These are phyloP conservation scores for Acrocephalus kingi DNA, from an alignment of 2,113 vertebrate species.

Conservation along the genomic window DNA sequence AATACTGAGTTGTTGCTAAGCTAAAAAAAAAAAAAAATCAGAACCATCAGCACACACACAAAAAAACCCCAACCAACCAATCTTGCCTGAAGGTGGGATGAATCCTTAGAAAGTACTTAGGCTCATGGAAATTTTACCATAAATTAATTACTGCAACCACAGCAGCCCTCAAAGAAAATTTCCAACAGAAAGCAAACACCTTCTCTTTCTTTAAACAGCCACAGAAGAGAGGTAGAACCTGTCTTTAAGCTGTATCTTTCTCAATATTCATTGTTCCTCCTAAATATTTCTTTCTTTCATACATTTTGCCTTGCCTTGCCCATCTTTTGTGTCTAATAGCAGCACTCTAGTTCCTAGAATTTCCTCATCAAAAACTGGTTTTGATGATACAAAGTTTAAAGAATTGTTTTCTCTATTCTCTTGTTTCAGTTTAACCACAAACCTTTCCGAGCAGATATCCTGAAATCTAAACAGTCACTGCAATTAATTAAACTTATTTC, in stretches of 20 bases:
- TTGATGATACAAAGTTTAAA: background rate
- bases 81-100: background rate
- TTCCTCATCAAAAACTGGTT: background rate
- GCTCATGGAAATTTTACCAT: background rate
- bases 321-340: background rate
- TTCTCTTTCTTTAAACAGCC: background rate
- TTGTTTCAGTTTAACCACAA: background rate
- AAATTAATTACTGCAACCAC: background rate
- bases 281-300: background rate
- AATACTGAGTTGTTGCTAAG: background rate
- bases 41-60: background rate
- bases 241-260: background rate
- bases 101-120: background rate
- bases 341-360: background rate
- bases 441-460: background rate
- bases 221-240: background rate
- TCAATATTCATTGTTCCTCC: background rate
- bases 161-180: background rate
- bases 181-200: background rate
- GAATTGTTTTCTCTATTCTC: background rate
- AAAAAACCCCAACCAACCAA: background rate
- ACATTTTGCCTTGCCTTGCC: background rate
- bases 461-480: background rate
- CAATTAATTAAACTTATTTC: background rate
- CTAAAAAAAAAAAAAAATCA: background rate